Percentiles rank a stretch among this genome's conserved stretches.
Evolutionary conservation across 2,888 invertebrate species (phyloP).

Genomic region (Molanna angustata): DNA sequence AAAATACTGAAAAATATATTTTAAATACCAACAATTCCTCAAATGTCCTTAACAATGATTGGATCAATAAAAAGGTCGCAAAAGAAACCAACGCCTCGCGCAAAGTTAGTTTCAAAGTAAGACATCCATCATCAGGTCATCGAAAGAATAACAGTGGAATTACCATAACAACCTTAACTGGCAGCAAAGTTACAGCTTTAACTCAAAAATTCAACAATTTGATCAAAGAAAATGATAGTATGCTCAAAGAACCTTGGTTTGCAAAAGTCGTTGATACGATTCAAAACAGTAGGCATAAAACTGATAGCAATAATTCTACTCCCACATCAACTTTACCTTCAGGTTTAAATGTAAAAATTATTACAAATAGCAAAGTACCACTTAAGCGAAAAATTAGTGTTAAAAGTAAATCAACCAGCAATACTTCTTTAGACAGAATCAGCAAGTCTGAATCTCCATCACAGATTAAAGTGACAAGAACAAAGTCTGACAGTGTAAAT

Average conservation of each 20-base stretch:
- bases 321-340: constrained; percentile 50
- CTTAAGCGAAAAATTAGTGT: constrained; percentile 49
- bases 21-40: neutral
- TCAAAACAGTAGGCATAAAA: constrained; percentile 40
- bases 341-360: constrained; percentile 53
- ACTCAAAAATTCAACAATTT: constrained; percentile 69
- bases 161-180: constrained; percentile 51
- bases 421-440: constrained; percentile 50
- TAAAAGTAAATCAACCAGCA: constrained; percentile 52
- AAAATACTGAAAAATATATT: constrained; percentile 29
- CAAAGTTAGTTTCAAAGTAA: constrained; percentile 62
- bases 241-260: constrained; percentile 56
- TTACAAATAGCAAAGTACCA: constrained; percentile 46
- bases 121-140: constrained; percentile 48
- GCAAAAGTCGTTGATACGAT: constrained; percentile 53
- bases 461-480: constrained; percentile 47
- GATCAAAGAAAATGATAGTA: constrained; percentile 47
- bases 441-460: constrained; percentile 40
- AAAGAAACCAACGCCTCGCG: constrained; percentile 41
- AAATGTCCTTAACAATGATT: neutral
- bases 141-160: constrained; percentile 44
- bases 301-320: constrained; percentile 47
- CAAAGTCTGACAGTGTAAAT: constrained; percentile 47
- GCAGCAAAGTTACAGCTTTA: constrained; percentile 64
- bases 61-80: neutral